Evolutionary conservation across 2,888 invertebrate genomes (phyloP).

Genomic region (Ceraclea dissimilis): DNA sequence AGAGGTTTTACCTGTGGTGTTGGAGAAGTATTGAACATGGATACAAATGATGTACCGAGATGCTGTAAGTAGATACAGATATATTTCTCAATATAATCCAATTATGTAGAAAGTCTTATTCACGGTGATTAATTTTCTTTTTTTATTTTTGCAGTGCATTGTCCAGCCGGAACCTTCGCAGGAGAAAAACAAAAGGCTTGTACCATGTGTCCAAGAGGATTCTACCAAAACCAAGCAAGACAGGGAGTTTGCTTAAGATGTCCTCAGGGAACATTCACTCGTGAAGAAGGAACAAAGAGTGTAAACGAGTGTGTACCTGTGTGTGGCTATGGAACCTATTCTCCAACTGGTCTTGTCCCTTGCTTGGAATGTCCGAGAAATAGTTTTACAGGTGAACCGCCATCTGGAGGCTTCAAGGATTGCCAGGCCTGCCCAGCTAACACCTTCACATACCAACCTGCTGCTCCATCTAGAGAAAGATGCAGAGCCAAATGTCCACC

Average conservation of each 20-base stretch:
- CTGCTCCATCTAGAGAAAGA: conserved; percentile 73
- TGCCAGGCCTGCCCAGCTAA: conserved; percentile 89
- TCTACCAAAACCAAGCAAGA: conserved; percentile 86
- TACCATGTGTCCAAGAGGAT: conserved; percentile 85
- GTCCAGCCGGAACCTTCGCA: conserved; percentile 93
- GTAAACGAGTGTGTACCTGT: conserved; percentile 84
- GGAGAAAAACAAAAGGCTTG: conserved; percentile 86
- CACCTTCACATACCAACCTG: conserved; percentile 84
- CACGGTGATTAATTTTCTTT: conserved; percentile 9
- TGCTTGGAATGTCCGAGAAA: conserved; percentile 92
- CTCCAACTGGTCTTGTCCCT: conserved; percentile 87
- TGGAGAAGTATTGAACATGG: conserved; percentile 91
- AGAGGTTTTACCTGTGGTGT: conserved; percentile 90
- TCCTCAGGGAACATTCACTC: conserved; percentile 87
- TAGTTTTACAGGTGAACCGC: conserved; percentile 82
- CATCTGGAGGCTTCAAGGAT: conserved; percentile 84
- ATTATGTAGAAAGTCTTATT: not conserved
- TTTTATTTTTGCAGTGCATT: conserved; percentile 64
- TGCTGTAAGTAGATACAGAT: conserved; percentile 61
- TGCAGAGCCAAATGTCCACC: conserved; percentile 84
- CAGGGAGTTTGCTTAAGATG: conserved; percentile 87
- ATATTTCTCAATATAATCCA: not conserved
- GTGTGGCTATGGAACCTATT: conserved; percentile 93
- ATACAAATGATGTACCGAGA: conserved; percentile 83
- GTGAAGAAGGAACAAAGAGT: conserved; percentile 82